Evolutionary conservation across 2,797 vertebrate species (phyloP).

Genomic region (Siniperca undulata): DNA sequence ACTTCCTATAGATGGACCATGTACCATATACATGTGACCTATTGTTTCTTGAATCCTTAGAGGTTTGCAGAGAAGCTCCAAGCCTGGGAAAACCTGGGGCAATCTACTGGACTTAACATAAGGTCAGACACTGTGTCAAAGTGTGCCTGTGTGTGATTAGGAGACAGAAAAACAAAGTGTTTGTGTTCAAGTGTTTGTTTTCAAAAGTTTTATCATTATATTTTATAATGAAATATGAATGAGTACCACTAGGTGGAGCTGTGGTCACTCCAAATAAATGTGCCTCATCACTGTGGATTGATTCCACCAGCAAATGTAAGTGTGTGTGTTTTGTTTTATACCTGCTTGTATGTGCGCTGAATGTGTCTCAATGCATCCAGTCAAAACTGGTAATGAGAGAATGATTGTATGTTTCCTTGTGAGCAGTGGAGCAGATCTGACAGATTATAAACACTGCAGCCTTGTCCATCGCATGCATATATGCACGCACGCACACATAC

Average conservation of each 20-base stretch:
- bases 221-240: not conserved
- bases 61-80: constrained; percentile 88
- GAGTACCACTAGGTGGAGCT: constrained; percentile 71
- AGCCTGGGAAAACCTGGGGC: constrained; percentile 93
- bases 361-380: constrained; percentile 46
- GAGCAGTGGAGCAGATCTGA: constrained; percentile 62
- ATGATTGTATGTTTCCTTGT: constrained; percentile 67
- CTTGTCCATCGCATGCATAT: constrained; percentile 31
- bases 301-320: constrained; percentile 22
- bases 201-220: not conserved
- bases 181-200: not conserved
- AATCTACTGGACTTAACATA: constrained; percentile 91
- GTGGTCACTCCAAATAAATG: constrained; percentile 50
- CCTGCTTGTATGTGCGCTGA: constrained; percentile 13
- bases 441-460: constrained; percentile 58
- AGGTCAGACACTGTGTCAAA: constrained; percentile 83
- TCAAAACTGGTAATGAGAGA: constrained; percentile 69
- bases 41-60: constrained; percentile 73
- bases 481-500: not conserved
- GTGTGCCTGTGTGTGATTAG: not conserved
- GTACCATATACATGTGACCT: not conserved
- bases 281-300: constrained; percentile 47
- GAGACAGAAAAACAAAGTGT: not conserved
- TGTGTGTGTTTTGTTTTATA: constrained; percentile 28
- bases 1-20: not conserved